Evolutionary conservation across 2,888 invertebrate species (phyloP), one percentile per base, ranked within the genome.

Genomic region (Caenorhabditis afra): DNA sequence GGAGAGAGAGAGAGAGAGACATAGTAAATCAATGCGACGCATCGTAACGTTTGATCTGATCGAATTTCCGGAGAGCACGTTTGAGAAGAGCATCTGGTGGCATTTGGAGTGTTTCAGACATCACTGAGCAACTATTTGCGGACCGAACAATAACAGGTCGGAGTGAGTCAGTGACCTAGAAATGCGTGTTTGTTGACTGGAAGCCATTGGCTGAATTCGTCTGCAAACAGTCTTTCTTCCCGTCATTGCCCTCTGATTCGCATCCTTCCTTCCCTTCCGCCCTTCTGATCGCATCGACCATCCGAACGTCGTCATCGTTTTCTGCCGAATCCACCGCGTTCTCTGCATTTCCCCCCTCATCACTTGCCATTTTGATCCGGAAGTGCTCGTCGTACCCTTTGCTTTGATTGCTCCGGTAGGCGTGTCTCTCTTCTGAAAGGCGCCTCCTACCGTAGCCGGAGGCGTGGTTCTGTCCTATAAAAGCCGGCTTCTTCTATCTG

Each of bases 401-500:
- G 16, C 12, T n/a, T 5, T 37, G 16, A 35, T 53, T 16, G 37
- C 41, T 41, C 41, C 12, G 29, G 16, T 23, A 39, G 64, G 64
- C 64, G 64, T 64, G 64, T 35, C 35, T 23, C 37, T 10, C 20
- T 64, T 45, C 58, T 29, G 58, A 44, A 44, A 20, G 18, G 58
- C 57, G 10, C 44, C 22, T 50, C 64, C 64, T 64, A 64, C 64
- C 52, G 64, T 64, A 64, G 12, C 16, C 11, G 41, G 37, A 37
- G 64, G 64, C 64, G 64, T 50, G 50, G 58, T 41, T 4, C 29
- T 10, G 23, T 20, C 20, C 29, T 73, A 57, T 64, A 73, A 73
- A 73, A 47, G 22, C 22, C 10, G 7, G 5, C 16, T 12, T 35
- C 11, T 12, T 8, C 14, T 1, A 1, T 11, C 23, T 47, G 22